Conservation (phyloP, 2,888 invertebrate genomes). For the Plebejus anna region DNA sequence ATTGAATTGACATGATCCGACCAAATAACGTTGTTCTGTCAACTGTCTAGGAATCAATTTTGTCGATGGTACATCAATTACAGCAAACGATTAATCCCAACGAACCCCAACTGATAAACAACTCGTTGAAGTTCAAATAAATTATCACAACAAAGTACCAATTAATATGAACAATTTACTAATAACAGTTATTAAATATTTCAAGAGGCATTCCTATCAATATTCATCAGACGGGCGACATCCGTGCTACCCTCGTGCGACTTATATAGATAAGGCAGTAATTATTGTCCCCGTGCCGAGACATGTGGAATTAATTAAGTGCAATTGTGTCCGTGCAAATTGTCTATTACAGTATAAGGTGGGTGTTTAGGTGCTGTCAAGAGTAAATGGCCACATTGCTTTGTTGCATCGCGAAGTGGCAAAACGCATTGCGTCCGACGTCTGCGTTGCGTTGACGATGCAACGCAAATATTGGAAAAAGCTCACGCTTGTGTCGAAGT, state of each 20-base stretch:
- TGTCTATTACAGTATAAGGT: neutral
- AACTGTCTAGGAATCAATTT: no score
- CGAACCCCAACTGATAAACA: neutral
- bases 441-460: no score
- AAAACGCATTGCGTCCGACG: neutral
- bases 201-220: neutral
- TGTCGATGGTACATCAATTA: no score
- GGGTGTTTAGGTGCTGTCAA: neutral
- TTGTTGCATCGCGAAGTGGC: neutral
- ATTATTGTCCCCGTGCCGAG: constrained; percentile 21
- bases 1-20: no score
- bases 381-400: neutral
- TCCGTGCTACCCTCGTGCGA: constrained; percentile 5
- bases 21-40: no score
- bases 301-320: constrained; percentile 31
- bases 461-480: no score
- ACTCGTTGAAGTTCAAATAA: neutral
- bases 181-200: constrained; percentile 12
- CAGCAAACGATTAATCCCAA: neutral
- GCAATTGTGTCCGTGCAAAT: constrained; percentile 27
- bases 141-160: neutral
- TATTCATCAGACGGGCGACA: neutral
- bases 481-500: no score
- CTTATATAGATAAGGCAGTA: constrained; percentile 27
- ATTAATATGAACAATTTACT: neutral